phyloP scores from a whole-genome alignment of 2,888 invertebrate species.

The Cephus nigrinus region DNA sequence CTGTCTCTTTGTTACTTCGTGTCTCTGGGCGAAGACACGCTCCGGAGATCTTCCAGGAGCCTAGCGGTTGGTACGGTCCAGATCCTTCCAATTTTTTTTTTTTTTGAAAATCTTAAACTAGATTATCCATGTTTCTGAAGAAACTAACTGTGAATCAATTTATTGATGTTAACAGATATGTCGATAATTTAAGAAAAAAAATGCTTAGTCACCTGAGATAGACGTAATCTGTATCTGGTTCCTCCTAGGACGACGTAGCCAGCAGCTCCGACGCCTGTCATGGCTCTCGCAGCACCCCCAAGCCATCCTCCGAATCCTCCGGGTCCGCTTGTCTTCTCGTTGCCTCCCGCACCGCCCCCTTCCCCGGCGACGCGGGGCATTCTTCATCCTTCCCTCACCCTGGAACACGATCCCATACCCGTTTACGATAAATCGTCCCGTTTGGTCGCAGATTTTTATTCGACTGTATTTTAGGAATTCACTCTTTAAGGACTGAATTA shows the following conservation, averaged over 20 bases:
- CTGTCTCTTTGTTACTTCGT: neutral
- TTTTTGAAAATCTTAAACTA: neutral
- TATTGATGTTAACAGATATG: neutral
- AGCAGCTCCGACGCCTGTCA: constrained; percentile 49
- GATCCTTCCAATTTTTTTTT: neutral
- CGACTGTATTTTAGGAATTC: neutral
- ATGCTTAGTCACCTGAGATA: constrained; percentile 50
- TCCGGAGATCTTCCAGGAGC: neutral
- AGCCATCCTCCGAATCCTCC: constrained; percentile 54
- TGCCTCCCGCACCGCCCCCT: constrained; percentile 50
- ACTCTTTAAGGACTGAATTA: neutral
- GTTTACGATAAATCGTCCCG: neutral
- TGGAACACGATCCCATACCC: constrained; percentile 22
- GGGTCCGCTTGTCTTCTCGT: constrained; percentile 43
- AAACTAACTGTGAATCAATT: neutral
- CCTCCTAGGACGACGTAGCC: constrained; percentile 77
- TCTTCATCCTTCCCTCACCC: constrained; percentile 62
- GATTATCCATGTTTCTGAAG: neutral
- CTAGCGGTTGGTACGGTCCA: neutral
- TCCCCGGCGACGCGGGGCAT: constrained; percentile 62
- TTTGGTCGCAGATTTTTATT: neutral
- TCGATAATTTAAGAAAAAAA: neutral
- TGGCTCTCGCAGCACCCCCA: constrained; percentile 55
- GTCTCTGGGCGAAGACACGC: neutral
- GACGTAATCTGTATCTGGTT: constrained; percentile 78